These are phyloP conservation scores for Amitus sp. DNA, from an alignment of 2,888 invertebrate genomes.

Conservation along the genomic window DNA sequence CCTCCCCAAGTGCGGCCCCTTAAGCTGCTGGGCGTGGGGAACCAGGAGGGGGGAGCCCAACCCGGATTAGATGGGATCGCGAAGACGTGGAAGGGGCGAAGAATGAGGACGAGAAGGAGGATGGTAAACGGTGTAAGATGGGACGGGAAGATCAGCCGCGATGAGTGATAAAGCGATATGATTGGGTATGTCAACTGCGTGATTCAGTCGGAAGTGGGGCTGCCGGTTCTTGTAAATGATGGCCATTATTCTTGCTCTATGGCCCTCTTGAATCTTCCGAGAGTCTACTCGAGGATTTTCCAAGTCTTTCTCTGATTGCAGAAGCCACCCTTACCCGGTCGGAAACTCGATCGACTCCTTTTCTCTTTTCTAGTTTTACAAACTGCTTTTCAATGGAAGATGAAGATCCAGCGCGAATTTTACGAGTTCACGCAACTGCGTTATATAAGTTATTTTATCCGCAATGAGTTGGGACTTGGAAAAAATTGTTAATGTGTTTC, in stretches of 20 bases:
- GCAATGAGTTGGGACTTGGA: too few species aligned
- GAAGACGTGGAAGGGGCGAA: conserved; percentile 6
- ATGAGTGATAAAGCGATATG: conserved; percentile 23
- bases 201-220: conserved; percentile 24
- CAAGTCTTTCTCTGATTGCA: conserved; percentile 1
- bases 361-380: neutral
- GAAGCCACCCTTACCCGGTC: neutral
- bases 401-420: too few species aligned
- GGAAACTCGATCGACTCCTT: neutral
- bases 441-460: too few species aligned
- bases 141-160: conserved; percentile 9
- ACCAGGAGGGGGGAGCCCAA: too few species aligned
- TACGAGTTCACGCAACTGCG: too few species aligned
- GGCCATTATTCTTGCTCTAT: conserved; percentile 27
- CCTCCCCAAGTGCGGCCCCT: too few species aligned
- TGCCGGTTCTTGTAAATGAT: conserved; percentile 35
- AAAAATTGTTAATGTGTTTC: too few species aligned
- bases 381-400: neutral
- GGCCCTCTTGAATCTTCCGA: conserved; percentile 16
- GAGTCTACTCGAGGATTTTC: conserved; percentile 4
- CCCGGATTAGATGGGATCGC: conserved; percentile 16
- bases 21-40: too few species aligned
- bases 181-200: conserved; percentile 18
- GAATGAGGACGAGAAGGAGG: neutral
- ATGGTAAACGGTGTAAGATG: neutral